phyloP scores from a whole-genome alignment of 2,888 invertebrate species.

The Habroteleia sp. region DNA sequence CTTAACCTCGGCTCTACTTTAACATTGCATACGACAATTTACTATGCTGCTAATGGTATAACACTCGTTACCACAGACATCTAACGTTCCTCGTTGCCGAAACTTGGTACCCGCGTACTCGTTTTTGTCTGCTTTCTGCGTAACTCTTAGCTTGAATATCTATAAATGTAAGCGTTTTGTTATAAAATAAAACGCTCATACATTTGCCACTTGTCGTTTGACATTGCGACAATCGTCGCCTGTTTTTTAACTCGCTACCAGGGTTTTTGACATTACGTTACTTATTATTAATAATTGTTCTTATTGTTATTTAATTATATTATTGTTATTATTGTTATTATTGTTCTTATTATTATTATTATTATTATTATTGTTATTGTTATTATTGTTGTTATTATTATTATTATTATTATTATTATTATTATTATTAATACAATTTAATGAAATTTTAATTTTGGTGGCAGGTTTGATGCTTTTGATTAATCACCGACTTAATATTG shows the following conservation, averaged over 20 bases:
- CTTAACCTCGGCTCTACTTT: too few relatives aligned
- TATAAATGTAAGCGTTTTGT: constrained; percentile 11
- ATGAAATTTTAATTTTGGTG: constrained; percentile 15
- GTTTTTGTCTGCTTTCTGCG: constrained; percentile 29
- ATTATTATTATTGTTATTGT: background rate
- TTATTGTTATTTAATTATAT: background rate
- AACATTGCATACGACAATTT: too few relatives aligned
- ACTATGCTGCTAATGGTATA: too few relatives aligned
- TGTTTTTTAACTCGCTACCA: constrained; percentile 4
- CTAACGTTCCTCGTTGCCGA: background rate
- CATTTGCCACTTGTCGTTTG: constrained; percentile 14
- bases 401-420: background rate
- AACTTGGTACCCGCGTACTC: background rate
- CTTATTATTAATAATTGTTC: background rate
- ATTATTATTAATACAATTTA: too few relatives aligned
- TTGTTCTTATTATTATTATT: background rate
- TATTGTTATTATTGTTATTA: constrained; percentile 1
- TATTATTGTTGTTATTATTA: constrained; percentile 1
- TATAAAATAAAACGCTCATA: background rate
- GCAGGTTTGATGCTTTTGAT: constrained; percentile 20
- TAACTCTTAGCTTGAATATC: constrained; percentile 16
- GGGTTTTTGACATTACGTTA: background rate
- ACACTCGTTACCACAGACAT: too few relatives aligned
- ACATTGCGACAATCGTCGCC: constrained; percentile 13
- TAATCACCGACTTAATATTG: constrained; percentile 15